Percentiles rank a stretch among this genome's conserved stretches.
These are phyloP conservation scores for Nowickia ferox DNA, from an alignment of 2,888 invertebrate species.

Conservation along the genomic window DNA sequence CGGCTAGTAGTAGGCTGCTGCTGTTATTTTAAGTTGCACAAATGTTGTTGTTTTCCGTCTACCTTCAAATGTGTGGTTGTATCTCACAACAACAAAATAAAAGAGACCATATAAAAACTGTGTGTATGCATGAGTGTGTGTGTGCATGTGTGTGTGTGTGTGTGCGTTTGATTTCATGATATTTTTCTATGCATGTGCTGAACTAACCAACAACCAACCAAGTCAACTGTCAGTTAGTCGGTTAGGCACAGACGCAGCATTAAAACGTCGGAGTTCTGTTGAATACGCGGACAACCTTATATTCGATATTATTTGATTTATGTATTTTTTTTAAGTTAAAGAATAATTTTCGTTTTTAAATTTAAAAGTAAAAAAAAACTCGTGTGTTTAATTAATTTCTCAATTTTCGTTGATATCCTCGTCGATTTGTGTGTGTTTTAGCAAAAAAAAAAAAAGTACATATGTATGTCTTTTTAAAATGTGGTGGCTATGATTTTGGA, in stretches of 20 bases:
- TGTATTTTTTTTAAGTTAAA: slow-evolving; percentile 34
- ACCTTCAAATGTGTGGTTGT: slow-evolving; percentile 35
- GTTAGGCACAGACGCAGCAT: slow-evolving; percentile 69
- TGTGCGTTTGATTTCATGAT: slow-evolving; percentile 43
- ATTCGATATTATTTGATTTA: slow-evolving; percentile 41
- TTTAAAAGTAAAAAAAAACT: slow-evolving; percentile 41
- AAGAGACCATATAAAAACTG: slow-evolving; percentile 41
- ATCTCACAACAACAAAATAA: slow-evolving; percentile 22
- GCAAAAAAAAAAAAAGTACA: neutral
- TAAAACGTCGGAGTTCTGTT: slow-evolving; percentile 64
- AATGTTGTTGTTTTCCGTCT: slow-evolving; percentile 45
- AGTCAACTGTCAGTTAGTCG: slow-evolving; percentile 68
- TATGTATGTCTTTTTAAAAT: slow-evolving; percentile 17
- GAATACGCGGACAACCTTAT: slow-evolving; percentile 42
- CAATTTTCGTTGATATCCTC: slow-evolving; percentile 26
- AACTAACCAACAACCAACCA: slow-evolving; percentile 61
- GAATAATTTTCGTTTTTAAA: slow-evolving; percentile 42
- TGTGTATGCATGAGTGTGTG: neutral
- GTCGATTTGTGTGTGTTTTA: slow-evolving; percentile 36
- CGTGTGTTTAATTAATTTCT: neutral
- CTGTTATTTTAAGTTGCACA: slow-evolving; percentile 35
- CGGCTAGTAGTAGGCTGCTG: slow-evolving; percentile 55
- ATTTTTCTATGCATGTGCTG: slow-evolving; percentile 57
- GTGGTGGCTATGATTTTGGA: slow-evolving; percentile 65
- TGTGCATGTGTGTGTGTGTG: neutral